Evolutionary conservation across 1,140 invertebrate species (phyloP).

Genomic region (Samia ricini): DNA sequence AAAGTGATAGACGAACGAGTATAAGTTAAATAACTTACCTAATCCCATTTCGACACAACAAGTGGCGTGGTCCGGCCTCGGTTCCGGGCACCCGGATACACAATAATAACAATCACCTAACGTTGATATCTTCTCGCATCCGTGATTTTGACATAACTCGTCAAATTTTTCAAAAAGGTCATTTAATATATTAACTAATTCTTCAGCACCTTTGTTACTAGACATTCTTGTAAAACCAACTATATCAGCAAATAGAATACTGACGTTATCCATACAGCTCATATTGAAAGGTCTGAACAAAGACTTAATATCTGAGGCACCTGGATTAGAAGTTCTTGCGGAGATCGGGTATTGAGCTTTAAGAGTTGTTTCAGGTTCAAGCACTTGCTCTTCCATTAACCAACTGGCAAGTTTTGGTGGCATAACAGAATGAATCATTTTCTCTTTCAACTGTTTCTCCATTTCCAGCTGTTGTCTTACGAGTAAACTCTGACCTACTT

Average conservation of each 20-base stretch:
- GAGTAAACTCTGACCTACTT: constrained; percentile 91
- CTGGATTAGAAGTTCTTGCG: constrained; percentile 75
- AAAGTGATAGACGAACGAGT: too few relatives aligned
- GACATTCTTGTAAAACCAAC: constrained; percentile 99
- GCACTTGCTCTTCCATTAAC: constrained; percentile 87
- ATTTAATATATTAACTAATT: constrained; percentile 93
- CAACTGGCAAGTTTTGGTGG: constrained; percentile 93
- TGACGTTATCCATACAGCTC: constrained; percentile 97
- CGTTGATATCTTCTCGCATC: constrained; percentile 96
- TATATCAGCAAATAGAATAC: constrained; percentile 98
- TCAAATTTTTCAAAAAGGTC: constrained; percentile 98
- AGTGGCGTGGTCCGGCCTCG: constrained; percentile 90
- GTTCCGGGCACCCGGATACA: constrained; percentile 94
- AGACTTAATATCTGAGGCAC: constrained; percentile 85
- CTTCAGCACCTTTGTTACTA: constrained; percentile 95
- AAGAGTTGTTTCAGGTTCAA: constrained; percentile 66
- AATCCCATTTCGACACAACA: constrained; percentile 94
- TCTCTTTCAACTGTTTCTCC: constrained; percentile 96
- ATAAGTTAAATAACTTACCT: constrained; percentile 72
- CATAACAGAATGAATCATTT: constrained; percentile 99
- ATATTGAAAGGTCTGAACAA: constrained; percentile 96
- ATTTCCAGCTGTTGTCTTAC: constrained; percentile 92
- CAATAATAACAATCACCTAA: constrained; percentile 98
- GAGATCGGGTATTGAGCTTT: constrained; percentile 64
- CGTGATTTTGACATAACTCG: constrained; percentile 87